A percentile compares a stretch with the other conserved stretches of the same genome.
phyloP scores from a whole-genome alignment of 2,797 vertebrate species.

The Paratrypauchen microcephalus region DNA sequence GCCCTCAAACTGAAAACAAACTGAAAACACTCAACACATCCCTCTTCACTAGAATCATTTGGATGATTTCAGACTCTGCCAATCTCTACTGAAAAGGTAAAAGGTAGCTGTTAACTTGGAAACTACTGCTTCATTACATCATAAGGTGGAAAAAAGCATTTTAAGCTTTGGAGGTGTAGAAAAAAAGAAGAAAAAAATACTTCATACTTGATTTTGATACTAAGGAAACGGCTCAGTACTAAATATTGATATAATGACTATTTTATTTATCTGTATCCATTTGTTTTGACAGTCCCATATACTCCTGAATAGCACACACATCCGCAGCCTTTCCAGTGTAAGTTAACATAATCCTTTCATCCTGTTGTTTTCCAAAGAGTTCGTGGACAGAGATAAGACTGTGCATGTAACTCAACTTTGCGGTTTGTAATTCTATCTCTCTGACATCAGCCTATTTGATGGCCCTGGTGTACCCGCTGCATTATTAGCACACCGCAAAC shows the following conservation, averaged over 20 bases:
- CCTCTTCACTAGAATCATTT: too few relatives aligned
- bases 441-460: constrained; percentile 3
- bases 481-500: neutral
- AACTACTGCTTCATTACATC: too few relatives aligned
- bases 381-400: neutral
- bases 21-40: too few relatives aligned
- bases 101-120: too few relatives aligned
- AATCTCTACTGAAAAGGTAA: too few relatives aligned
- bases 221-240: neutral
- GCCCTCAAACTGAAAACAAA: too few relatives aligned
- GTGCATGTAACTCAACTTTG: neutral
- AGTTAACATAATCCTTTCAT: neutral
- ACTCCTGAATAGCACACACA: neutral
- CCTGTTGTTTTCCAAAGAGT: neutral
- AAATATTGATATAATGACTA: too few relatives aligned
- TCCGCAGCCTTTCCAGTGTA: neutral
- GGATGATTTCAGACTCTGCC: too few relatives aligned
- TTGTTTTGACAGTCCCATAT: neutral
- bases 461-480: neutral
- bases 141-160: too few relatives aligned
- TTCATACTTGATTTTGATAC: neutral
- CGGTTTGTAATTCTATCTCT: constrained; percentile 12
- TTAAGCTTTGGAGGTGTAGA: too few relatives aligned
- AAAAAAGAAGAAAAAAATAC: too few relatives aligned
- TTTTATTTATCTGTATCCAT: neutral